Base-by-base conservation (phyloP, 2,113 vertebrate species). In the Pangasianodon gigas region DNA sequence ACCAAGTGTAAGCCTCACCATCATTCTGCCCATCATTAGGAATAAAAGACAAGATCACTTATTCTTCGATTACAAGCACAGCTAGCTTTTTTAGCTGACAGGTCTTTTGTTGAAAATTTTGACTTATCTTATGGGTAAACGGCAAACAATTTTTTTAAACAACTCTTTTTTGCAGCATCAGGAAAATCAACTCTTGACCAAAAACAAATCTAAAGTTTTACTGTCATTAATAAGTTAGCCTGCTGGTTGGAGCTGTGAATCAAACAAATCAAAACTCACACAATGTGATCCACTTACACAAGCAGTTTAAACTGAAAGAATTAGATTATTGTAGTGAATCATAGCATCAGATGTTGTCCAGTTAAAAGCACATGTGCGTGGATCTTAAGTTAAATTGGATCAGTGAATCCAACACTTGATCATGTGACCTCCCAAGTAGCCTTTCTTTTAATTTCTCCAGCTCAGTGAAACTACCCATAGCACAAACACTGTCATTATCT, bases 341-440 rank as follows among this genome's bases (percentile, higher is more conserved):
- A 19, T n/a, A 29, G 13, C 24, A 44, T 85, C 41, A 62, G 32
- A 84, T 44, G 9, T 60, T 44, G 80, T 83, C 29, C 32, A 60
- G 52, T 58, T 84, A 48, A 60, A 58, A 58, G 32, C 52, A n/a
- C 81, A 84, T 84, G 82, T 84, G 32, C 32, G 19, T 58, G n/a
- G 52, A 58, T 37, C n/a, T 82, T 19, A 19, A 52, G 4, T 84
- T 84, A 26, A 19, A 84, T 9, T 60, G 62, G 56, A 37, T 85
- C 58, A 21, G 16, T 58, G 4, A 13, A 83, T 58, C 19, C 3
- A 54, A 83, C 58, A 56, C n/a, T 37, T 21, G 29, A 60, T 5
- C 11, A 24, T 84, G 82, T 84, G 32, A 58, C 51, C n/a, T 82
- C 26, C 8, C n/a, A 18, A 41, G 79, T 60, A 84, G 52, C 81